These are phyloP conservation scores for Megalopta genalis DNA, from an alignment of 1,140 invertebrate species.

Conservation along the genomic window DNA sequence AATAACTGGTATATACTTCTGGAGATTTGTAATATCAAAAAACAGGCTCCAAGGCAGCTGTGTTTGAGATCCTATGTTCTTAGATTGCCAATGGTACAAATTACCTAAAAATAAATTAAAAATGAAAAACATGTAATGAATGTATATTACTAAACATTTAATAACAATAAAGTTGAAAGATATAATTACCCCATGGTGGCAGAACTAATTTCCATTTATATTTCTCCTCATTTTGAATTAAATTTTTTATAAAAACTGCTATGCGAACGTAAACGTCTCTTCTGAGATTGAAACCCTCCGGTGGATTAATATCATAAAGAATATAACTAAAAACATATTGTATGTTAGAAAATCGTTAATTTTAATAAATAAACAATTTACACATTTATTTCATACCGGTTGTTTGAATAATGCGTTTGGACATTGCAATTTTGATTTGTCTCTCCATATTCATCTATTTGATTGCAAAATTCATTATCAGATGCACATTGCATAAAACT, in stretches of 20 bases:
- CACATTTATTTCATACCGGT: constrained; percentile 49
- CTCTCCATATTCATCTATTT: constrained; percentile 16
- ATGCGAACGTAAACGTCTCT: constrained; percentile 97
- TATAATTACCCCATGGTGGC: constrained; percentile 90
- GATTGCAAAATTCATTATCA: constrained; percentile 50
- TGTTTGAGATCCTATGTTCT: constrained; percentile 78
- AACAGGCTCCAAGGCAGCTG: constrained; percentile 89
- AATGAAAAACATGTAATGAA: constrained; percentile 12
- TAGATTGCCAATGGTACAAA: constrained; percentile 93
- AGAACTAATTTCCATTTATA: constrained; percentile 85
- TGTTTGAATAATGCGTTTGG: constrained; percentile 38
- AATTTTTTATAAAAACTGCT: constrained; percentile 88
- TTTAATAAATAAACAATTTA: background rate
- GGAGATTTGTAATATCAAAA: constrained; percentile 92
- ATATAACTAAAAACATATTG: constrained; percentile 83
- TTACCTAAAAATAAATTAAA: constrained; percentile 61
- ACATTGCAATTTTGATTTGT: constrained; percentile 34
- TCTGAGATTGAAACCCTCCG: constrained; percentile 97
- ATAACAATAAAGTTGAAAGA: background rate
- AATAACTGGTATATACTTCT: constrained; percentile 90
- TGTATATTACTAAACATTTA: background rate
- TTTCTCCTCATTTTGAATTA: constrained; percentile 80
- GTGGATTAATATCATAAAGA: constrained; percentile 95
- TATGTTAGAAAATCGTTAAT: constrained; percentile 9
- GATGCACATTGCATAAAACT: background rate